These are phyloP conservation scores for Myopa testacea DNA, from an alignment of 2,888 invertebrate genomes.

Conservation along the genomic window DNA sequence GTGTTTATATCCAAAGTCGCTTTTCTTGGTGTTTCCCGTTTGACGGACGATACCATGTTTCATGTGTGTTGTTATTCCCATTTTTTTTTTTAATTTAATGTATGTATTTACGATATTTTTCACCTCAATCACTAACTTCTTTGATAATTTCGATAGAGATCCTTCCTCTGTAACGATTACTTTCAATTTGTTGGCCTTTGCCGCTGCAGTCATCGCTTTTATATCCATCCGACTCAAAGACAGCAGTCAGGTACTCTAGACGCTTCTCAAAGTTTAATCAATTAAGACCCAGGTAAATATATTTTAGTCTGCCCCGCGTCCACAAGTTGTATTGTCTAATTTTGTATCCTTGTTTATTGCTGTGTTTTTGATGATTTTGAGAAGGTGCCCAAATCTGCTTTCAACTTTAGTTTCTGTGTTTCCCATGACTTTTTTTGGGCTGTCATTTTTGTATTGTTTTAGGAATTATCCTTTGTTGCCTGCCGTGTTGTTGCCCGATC, in stretches of 20 bases:
- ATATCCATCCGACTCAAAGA: not conserved
- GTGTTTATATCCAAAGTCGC: slow-evolving; percentile 43
- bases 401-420: not conserved
- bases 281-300: not conserved
- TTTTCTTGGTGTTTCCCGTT: slow-evolving; percentile 40
- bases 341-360: not conserved
- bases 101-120: not conserved
- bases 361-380: not conserved
- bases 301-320: not conserved
- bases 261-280: not conserved
- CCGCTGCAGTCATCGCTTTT: not conserved
- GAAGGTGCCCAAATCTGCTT: too few relatives aligned
- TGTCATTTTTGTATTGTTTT: not conserved
- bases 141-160: not conserved
- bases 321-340: not conserved
- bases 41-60: slow-evolving; percentile 11
- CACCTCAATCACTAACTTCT: not conserved
- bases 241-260: not conserved
- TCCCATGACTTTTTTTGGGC: not conserved
- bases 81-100: not conserved
- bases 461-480: not conserved
- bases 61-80: slow-evolving; percentile 37
- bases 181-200: not conserved
- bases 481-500: not conserved
- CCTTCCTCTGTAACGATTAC: not conserved